Percentiles rank a stretch among this genome's conserved stretches.
Evolutionary conservation across 1,140 invertebrate species (phyloP).

Genomic region (Cecropterus lyciades): DNA sequence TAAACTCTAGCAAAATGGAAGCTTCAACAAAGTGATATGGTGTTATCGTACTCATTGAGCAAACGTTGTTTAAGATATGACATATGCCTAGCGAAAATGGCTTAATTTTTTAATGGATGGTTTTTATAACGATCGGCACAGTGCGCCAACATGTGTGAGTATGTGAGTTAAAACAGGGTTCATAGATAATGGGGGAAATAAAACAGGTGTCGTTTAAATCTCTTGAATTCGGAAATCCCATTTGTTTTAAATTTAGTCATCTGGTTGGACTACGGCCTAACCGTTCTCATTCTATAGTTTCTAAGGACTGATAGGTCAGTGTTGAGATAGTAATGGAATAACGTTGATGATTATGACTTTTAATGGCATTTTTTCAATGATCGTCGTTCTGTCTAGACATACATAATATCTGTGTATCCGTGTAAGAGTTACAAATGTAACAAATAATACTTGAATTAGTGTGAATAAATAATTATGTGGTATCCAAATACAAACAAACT

Average conservation of each 20-base stretch:
- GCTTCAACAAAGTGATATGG: constrained; percentile 60
- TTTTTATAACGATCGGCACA: too few species aligned
- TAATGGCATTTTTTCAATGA: background rate
- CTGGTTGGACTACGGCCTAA: too few species aligned
- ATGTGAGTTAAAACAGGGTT: too few species aligned
- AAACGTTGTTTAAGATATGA: constrained; percentile 38
- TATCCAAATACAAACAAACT: background rate
- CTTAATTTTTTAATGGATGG: too few species aligned
- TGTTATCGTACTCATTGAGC: constrained; percentile 64
- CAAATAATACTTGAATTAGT: background rate
- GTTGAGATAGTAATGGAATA: background rate
- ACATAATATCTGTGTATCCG: background rate
- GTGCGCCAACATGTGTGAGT: too few species aligned
- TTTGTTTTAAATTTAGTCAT: too few species aligned
- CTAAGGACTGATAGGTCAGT: background rate
- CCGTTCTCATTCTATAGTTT: too few species aligned
- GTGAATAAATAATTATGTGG: background rate
- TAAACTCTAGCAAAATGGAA: constrained; percentile 67
- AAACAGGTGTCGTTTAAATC: too few species aligned
- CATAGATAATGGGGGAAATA: too few species aligned
- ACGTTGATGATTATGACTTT: background rate
- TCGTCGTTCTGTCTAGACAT: background rate
- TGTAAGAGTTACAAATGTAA: background rate
- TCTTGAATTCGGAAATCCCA: too few species aligned
- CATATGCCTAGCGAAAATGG: too few species aligned